Percentiles rank a stretch among this genome's conserved stretches.
Conservation (phyloP, 2,113 vertebrate genomes). For the Oreotrochilus melanogaster region DNA sequence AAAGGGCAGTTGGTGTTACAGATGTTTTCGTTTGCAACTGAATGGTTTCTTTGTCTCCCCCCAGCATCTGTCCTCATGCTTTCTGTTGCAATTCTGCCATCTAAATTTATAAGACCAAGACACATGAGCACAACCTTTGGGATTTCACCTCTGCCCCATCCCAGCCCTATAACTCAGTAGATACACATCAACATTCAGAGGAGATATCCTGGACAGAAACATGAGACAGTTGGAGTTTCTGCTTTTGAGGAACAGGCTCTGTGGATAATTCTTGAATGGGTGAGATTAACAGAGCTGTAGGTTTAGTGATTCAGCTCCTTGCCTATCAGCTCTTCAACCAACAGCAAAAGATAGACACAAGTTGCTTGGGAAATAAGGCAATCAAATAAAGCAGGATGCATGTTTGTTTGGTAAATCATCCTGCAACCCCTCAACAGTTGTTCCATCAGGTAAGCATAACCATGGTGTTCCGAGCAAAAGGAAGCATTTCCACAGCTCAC, state of each 20-base stretch:
- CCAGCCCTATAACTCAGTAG: background rate
- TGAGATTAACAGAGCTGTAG: background rate
- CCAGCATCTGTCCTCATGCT: background rate
- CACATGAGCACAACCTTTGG: background rate
- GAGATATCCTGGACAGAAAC: background rate
- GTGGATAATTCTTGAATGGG: background rate
- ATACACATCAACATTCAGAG: background rate
- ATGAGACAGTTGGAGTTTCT: background rate
- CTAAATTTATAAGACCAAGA: background rate
- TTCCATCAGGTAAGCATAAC: background rate
- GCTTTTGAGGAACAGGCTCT: background rate
- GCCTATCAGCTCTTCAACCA: background rate
- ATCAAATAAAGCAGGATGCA: background rate
- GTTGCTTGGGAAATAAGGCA: background rate
- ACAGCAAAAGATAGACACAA: background rate
- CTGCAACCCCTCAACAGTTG: background rate
- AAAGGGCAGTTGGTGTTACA: background rate
- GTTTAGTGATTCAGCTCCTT: background rate
- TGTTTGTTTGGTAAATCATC: background rate
- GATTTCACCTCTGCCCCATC: background rate
- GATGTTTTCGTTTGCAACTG: background rate
- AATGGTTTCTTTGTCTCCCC: background rate
- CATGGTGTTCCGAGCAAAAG: background rate
- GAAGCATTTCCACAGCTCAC: background rate
- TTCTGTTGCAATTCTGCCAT: background rate